Percentiles rank a stretch among this genome's conserved stretches.
Evolutionary conservation across 2,797 vertebrate genomes (phyloP).

Genomic region (Antrozous pallidus): DNA sequence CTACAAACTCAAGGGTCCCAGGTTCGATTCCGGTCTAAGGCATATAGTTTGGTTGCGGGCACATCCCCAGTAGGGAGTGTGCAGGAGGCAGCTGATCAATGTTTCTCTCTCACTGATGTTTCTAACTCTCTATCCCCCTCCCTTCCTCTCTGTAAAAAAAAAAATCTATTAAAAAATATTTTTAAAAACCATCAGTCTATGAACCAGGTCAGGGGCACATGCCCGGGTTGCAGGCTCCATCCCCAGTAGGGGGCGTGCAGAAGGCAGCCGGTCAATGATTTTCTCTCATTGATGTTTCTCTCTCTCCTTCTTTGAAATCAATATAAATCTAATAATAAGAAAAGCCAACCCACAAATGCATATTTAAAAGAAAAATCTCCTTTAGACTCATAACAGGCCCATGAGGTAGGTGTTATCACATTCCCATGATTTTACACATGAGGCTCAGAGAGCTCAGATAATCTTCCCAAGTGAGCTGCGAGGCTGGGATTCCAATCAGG

Average conservation of each 20-base stretch:
- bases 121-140: too few species aligned
- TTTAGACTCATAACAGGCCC: not conserved
- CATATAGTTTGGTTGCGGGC: too few species aligned
- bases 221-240: not conserved
- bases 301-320: not conserved
- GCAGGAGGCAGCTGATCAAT: too few species aligned
- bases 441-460: not conserved
- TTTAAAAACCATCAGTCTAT: not conserved
- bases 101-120: too few species aligned
- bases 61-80: too few species aligned
- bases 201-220: not conserved
- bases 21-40: too few species aligned
- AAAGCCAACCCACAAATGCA: not conserved
- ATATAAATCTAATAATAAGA: not conserved
- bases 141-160: too few species aligned
- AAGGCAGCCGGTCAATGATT: not conserved
- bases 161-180: too few species aligned
- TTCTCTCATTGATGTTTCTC: not conserved
- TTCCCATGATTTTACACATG: not conserved
- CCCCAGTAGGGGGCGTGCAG: not conserved
- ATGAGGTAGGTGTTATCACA: not conserved
- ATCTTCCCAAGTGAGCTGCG: not conserved
- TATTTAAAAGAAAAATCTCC: not conserved
- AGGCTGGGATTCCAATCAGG: not conserved
- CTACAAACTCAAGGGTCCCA: too few species aligned